A percentile compares a stretch with the other conserved stretches of the same genome.
Evolutionary conservation across 2,888 invertebrate genomes (phyloP).

Genomic region (Drosophila merina): DNA sequence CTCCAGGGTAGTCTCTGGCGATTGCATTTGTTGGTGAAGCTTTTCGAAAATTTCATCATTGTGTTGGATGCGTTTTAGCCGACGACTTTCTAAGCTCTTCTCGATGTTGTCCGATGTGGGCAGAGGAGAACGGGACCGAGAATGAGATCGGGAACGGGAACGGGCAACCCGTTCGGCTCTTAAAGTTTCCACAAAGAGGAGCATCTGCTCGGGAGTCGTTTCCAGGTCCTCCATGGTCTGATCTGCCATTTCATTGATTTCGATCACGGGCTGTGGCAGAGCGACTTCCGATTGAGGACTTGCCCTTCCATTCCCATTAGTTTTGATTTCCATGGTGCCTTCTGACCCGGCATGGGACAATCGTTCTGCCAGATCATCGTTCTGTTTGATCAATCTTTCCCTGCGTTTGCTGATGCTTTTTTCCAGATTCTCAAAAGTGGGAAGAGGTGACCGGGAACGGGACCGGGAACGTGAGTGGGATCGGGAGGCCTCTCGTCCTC

Average conservation of each 20-base stretch:
- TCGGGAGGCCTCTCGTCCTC: conserved; percentile 3
- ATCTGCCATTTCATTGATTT: conserved; percentile 52
- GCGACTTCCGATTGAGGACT: neutral
- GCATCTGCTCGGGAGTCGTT: conserved; percentile 52
- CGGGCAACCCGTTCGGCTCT: conserved; percentile 55
- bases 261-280: conserved; percentile 59
- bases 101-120: conserved; percentile 70
- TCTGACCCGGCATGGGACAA: conserved; percentile 22
- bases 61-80: conserved; percentile 59
- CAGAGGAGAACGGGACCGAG: conserved; percentile 67
- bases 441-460: conserved; percentile 63
- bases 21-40: conserved; percentile 35
- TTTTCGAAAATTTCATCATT: conserved; percentile 61
- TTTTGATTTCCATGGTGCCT: conserved; percentile 44
- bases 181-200: conserved; percentile 58
- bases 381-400: conserved; percentile 55
- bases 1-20: conserved; percentile 18
- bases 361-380: conserved; percentile 62
- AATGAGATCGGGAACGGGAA: conserved; percentile 55
- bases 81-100: conserved; percentile 61
- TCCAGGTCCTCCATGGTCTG: conserved; percentile 23
- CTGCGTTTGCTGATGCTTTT: conserved; percentile 55
- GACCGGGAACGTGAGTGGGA: conserved; percentile 63
- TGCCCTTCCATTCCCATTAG: conserved; percentile 21
- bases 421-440: conserved; percentile 57